Conservation (phyloP, 2,113 vertebrate species). For the Hystrix brachyura region DNA sequence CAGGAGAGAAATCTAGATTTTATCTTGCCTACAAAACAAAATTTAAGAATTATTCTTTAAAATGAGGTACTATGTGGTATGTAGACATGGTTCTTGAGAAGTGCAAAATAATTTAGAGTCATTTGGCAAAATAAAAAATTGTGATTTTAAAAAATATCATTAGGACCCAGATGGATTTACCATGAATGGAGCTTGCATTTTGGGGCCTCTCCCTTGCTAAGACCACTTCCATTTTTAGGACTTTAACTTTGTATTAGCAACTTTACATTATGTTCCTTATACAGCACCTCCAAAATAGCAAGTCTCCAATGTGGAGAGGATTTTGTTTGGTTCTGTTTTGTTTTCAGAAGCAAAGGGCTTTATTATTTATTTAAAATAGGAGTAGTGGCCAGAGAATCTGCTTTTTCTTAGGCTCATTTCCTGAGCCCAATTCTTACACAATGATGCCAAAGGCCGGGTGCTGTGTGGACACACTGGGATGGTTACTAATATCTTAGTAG, state of each 20-base stretch:
- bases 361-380: neutral
- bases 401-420: neutral
- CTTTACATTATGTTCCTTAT: neutral
- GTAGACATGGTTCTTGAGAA: neutral
- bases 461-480: neutral
- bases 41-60: neutral
- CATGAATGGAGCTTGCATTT: neutral
- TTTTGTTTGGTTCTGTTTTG: neutral
- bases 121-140: constrained; percentile 23
- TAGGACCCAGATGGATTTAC: neutral
- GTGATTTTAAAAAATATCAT: neutral
- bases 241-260: neutral
- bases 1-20: neutral
- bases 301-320: neutral
- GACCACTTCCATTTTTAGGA: neutral
- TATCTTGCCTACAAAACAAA: constrained; percentile 32
- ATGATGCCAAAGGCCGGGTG: neutral
- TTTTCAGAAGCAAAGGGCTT: neutral
- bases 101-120: neutral
- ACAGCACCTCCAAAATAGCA: neutral
- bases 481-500: neutral
- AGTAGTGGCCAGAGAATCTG: neutral
- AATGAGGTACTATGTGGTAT: neutral
- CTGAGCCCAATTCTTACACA: neutral
- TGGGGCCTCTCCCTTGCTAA: neutral